phyloP scores from a whole-genome alignment of 1,140 invertebrate species.

The Aphelinus atriplicis region DNA sequence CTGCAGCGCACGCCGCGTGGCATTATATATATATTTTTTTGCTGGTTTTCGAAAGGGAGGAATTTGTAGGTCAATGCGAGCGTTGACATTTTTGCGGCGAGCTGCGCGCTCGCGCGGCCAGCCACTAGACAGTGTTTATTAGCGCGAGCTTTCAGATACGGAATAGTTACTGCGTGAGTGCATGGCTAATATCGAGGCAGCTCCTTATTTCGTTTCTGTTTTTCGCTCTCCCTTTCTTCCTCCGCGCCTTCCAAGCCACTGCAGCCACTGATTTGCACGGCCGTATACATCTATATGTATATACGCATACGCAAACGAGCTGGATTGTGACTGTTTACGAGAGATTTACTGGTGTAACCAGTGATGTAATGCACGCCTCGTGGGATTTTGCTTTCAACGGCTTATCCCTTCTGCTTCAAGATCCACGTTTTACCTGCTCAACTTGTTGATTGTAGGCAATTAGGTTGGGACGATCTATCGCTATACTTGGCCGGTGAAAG shows the following conservation, averaged over 20 bases:
- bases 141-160: slow-evolving; percentile 18
- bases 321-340: not conserved
- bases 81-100: slow-evolving; percentile 31
- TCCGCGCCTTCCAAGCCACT: not conserved
- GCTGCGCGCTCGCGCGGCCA: not conserved
- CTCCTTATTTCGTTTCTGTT: not conserved
- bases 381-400: not conserved
- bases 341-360: not conserved
- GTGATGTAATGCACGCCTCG: not conserved
- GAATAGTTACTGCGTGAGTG: slow-evolving; percentile 15
- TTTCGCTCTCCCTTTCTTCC: not conserved
- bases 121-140: slow-evolving; percentile 18
- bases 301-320: slow-evolving; percentile 7
- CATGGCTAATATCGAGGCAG: not conserved
- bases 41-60: slow-evolving; percentile 35
- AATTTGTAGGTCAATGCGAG: slow-evolving; percentile 40
- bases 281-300: not conserved
- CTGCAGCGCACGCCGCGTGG: not conserved
- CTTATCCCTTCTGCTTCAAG: too few relatives aligned
- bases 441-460: not conserved
- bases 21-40: slow-evolving; percentile 12
- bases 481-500: too few relatives aligned
- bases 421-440: too few relatives aligned
- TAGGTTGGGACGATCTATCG: too few relatives aligned
- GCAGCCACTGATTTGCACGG: too few relatives aligned